phyloP scores from a whole-genome alignment of 2,113 vertebrate genomes.

The Xiphophorus maculatus region DNA sequence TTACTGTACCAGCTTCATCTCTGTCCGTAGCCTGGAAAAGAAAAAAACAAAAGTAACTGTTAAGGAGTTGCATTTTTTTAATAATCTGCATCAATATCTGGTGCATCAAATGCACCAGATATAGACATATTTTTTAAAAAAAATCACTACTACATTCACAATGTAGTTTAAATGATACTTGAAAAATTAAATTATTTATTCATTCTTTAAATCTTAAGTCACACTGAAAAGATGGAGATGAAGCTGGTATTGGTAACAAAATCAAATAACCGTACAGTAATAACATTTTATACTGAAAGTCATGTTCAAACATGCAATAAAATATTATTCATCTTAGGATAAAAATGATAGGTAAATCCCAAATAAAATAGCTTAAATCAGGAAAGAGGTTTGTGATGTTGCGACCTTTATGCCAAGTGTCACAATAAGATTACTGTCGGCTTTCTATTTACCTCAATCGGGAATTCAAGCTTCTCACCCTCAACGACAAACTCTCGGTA shows the following conservation, averaged over 20 bases:
- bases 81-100: too few species aligned
- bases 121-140: not conserved
- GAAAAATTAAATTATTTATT: not conserved
- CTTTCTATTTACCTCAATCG: slow-evolving; percentile 77
- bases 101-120: not conserved
- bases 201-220: not conserved
- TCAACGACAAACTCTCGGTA: slow-evolving; percentile 84
- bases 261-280: too few species aligned
- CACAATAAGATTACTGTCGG: not conserved
- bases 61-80: not conserved
- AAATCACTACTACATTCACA: not conserved
- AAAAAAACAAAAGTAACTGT: not conserved
- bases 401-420: not conserved
- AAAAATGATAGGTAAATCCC: too few species aligned
- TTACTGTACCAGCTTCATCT: slow-evolving; percentile 79
- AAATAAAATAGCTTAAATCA: not conserved
- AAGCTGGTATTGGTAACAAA: too few species aligned
- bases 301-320: too few species aligned
- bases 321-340: too few species aligned
- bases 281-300: too few species aligned
- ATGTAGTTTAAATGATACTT: not conserved
- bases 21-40: slow-evolving; percentile 84
- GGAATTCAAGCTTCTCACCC: slow-evolving; percentile 43
- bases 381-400: not conserved
- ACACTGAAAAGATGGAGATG: too few species aligned